phyloP scores from a whole-genome alignment of 2,797 vertebrate genomes.

The Rousettus madagascariensis region DNA sequence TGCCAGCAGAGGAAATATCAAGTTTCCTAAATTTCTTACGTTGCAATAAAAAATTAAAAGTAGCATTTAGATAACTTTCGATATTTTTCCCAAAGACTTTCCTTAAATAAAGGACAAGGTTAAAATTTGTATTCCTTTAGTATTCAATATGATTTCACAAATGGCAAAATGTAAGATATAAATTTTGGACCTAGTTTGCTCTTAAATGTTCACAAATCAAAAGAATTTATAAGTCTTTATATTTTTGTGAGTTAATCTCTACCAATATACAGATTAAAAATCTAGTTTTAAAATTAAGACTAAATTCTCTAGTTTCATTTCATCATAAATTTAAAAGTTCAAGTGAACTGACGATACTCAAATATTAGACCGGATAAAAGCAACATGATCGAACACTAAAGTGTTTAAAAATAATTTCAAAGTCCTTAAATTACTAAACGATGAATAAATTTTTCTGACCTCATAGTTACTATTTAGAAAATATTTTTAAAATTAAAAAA shows the following conservation, averaged over 20 bases:
- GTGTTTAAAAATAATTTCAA: constrained; percentile 1
- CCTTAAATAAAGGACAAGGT: not conserved
- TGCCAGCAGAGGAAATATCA: not conserved
- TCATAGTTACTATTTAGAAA: not conserved
- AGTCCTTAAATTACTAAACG: not conserved
- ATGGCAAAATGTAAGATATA: not conserved
- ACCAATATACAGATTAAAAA: constrained; percentile 7
- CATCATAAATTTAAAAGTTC: constrained; percentile 32
- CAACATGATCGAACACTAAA: not conserved
- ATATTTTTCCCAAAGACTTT: not conserved
- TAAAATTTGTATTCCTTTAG: not conserved
- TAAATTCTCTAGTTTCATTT: constrained; percentile 11
- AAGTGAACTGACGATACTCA: not conserved
- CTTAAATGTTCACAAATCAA: constrained; percentile 16
- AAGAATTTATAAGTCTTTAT: not conserved
- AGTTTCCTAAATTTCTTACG: not conserved
- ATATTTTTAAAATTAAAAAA: not conserved
- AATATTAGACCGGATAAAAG: not conserved
- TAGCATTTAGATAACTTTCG: constrained; percentile 48
- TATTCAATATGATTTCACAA: constrained; percentile 6
- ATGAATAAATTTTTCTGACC: not conserved
- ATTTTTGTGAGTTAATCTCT: not conserved
- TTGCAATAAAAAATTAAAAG: constrained; percentile 18
- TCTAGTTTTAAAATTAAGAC: constrained; percentile 20
- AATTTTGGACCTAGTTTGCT: not conserved